phyloP scores from a whole-genome alignment of 2,797 vertebrate genomes.

The Periparus ater region DNA sequence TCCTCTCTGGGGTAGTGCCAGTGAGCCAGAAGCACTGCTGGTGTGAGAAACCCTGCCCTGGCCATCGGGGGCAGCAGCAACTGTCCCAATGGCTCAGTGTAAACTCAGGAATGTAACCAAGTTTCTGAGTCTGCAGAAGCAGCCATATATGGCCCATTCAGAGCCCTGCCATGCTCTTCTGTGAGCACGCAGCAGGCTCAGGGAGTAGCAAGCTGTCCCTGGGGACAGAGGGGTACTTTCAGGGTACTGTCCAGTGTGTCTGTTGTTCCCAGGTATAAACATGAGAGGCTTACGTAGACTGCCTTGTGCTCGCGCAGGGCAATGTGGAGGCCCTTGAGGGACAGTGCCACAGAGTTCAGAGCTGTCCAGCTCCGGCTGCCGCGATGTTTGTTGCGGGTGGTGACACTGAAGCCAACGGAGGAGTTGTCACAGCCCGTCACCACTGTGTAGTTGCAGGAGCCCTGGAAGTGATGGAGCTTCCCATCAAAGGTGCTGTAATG shows the following conservation, averaged over 20 bases:
- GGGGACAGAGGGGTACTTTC: background rate
- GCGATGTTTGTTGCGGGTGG: constrained; percentile 78
- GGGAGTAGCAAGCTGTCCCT: background rate
- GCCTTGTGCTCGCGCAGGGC: constrained; percentile 60
- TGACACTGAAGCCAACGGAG: constrained; percentile 55
- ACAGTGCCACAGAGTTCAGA: constrained; percentile 74
- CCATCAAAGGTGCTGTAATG: constrained; percentile 87
- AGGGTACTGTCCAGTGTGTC: no score
- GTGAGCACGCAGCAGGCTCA: background rate
- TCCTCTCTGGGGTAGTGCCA: background rate
- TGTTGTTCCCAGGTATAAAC: background rate
- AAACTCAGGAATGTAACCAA: background rate
- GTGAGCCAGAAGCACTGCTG: background rate
- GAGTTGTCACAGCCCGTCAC: constrained; percentile 42
- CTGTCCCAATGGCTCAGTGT: rapidly evolving
- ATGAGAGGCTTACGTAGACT: constrained; percentile 72
- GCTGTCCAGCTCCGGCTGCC: constrained; percentile 76
- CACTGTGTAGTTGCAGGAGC: constrained; percentile 85
- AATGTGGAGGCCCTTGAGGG: constrained; percentile 62
- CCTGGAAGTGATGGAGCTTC: constrained; percentile 85
- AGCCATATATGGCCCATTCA: rapidly evolving
- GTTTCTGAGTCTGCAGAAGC: rapidly evolving
- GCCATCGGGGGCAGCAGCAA: background rate
- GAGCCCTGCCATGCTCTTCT: background rate
- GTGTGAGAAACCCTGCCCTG: background rate